Conservation (phyloP, 2,113 vertebrate genomes). For the Smithornis capensis region DNA sequence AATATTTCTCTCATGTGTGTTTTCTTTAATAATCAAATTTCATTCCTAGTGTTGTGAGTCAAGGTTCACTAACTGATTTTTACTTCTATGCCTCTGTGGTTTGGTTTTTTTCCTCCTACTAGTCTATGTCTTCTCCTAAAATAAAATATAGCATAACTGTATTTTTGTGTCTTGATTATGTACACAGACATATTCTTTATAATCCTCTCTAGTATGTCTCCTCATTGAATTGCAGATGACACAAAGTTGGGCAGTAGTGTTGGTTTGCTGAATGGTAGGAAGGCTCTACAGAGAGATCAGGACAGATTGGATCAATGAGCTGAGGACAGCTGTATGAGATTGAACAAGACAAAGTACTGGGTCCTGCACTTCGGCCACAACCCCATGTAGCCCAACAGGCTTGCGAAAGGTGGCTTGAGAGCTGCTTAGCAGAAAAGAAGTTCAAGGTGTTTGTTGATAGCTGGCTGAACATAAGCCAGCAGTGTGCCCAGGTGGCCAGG, state of each 20-base stretch:
- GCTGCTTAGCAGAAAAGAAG: rapidly evolving
- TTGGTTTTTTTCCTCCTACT: background rate
- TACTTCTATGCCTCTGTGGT: background rate
- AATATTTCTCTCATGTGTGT: background rate
- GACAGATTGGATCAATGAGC: background rate
- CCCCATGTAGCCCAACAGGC: rapidly evolving
- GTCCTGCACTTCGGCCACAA: background rate
- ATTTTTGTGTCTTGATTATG: background rate
- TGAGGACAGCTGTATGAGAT: background rate
- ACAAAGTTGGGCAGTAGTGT: background rate
- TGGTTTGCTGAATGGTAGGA: background rate
- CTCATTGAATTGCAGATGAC: too few relatives aligned
- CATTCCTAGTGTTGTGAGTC: background rate
- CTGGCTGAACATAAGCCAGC: background rate
- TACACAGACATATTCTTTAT: background rate
- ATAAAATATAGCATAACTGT: background rate
- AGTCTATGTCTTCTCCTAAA: background rate
- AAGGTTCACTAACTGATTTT: background rate
- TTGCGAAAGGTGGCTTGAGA: background rate
- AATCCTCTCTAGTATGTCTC: background rate
- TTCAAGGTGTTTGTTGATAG: background rate
- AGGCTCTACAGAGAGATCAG: background rate
- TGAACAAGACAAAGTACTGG: background rate
- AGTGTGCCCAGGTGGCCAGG: background rate
- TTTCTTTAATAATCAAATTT: background rate